Evolutionary conservation across 2,888 invertebrate species (phyloP).

Genomic region (Zaprionus lineosus): DNA sequence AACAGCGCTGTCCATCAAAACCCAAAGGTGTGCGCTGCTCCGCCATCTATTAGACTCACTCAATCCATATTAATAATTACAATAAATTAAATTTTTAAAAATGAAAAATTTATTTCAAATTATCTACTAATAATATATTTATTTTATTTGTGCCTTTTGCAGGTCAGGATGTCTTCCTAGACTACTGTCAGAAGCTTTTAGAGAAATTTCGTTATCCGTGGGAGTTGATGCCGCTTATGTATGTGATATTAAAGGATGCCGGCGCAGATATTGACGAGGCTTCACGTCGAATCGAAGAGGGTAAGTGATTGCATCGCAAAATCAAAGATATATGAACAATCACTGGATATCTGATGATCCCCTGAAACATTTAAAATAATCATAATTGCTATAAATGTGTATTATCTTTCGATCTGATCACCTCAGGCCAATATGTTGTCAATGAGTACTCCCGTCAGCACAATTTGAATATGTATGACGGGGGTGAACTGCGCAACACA

Average conservation of each 20-base stretch:
- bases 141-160: slow-evolving; percentile 62
- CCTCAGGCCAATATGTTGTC: slow-evolving; percentile 87
- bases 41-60: no score
- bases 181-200: slow-evolving; percentile 89
- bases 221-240: slow-evolving; percentile 91
- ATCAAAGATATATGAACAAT: slow-evolving; percentile 3
- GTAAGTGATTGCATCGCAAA: no score
- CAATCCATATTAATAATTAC: no score
- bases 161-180: slow-evolving; percentile 86
- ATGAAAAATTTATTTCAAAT: no score
- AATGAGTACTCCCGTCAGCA: slow-evolving; percentile 90
- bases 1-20: no score
- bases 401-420: slow-evolving; percentile 51
- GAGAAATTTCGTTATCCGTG: slow-evolving; percentile 90
- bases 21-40: no score
- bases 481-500: slow-evolving; percentile 88
- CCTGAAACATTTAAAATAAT: not conserved
- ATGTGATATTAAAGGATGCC: slow-evolving; percentile 90
- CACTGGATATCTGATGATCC: not conserved
- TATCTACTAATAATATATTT: not conserved
- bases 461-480: slow-evolving; percentile 90
- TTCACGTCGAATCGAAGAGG: slow-evolving; percentile 89
- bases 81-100: no score
- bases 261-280: slow-evolving; percentile 90
- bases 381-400: slow-evolving; percentile 13